Percentiles rank a stretch among this genome's conserved stretches.
phyloP scores from a whole-genome alignment of 2,797 vertebrate genomes.

The Bovichtus variegatus region DNA sequence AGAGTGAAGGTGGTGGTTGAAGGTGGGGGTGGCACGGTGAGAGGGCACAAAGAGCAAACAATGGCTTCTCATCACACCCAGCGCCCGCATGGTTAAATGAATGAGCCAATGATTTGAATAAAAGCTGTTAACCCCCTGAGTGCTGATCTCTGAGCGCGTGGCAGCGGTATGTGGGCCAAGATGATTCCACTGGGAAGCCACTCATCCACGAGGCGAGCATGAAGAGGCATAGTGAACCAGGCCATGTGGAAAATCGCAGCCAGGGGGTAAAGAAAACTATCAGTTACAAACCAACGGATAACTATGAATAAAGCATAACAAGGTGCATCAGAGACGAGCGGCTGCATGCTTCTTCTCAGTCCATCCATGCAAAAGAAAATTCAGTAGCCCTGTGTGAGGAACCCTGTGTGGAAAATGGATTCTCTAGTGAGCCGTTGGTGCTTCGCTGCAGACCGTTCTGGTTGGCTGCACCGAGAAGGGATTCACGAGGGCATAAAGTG shows the following conservation, averaged over 20 bases:
- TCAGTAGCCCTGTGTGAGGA: constrained; percentile 23
- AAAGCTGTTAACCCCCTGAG: constrained; percentile 75
- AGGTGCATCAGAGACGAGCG: constrained; percentile 12
- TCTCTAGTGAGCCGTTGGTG: constrained; percentile 33
- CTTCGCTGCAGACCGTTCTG: constrained; percentile 52
- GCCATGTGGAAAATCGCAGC: constrained; percentile 83
- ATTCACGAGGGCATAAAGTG: constrained; percentile 76
- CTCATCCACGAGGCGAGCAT: constrained; percentile 72
- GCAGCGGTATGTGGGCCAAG: constrained; percentile 78
- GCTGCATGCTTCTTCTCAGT: constrained; percentile 13
- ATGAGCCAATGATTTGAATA: constrained; percentile 62
- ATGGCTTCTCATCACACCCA: constrained; percentile 55
- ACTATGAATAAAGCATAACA: constrained; percentile 73
- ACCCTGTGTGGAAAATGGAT: constrained; percentile 16
- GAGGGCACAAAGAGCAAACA: constrained; percentile 65
- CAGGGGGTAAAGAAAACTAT: constrained; percentile 82
- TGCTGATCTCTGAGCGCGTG: constrained; percentile 62
- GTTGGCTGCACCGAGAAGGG: constrained; percentile 61
- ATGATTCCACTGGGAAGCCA: constrained; percentile 59
- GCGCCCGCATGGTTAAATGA: constrained; percentile 55
- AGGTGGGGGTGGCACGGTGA: constrained; percentile 30
- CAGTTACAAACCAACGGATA: constrained; percentile 75
- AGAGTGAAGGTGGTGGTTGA: background rate
- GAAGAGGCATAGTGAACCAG: constrained; percentile 77
- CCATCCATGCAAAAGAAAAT: constrained; percentile 22